Base-by-base conservation (phyloP, 2,797 vertebrate species). In the Graptemys geographica region DNA sequence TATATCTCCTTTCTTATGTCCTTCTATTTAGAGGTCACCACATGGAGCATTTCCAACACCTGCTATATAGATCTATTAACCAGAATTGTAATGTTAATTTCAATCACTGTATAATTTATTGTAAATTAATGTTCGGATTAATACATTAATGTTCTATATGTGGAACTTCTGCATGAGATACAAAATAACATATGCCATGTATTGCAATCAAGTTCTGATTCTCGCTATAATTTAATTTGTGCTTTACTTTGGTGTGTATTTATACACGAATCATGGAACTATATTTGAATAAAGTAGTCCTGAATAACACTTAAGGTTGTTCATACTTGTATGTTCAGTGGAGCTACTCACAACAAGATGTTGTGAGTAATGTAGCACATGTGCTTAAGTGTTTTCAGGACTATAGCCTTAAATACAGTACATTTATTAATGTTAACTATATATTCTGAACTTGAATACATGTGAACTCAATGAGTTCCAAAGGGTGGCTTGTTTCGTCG, bases 401-500 rank as follows among this genome's bases (percentile, higher is more conserved):
- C 15, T 92, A 8, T 86, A 92, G 15, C 52, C 6, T 10, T 80
- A 82, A 72, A n/a, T 37, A 84, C 31, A n/a, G 10, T 1, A 1
- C n/a, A 21, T 37, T 91, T 76, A 47, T 90, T 33, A n/a, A 47
- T 41, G 85, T 55, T 88, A 79, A 55, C 53, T 59, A 3, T 78
- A 25, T 81, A 69, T 76, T 31, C 44, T 86, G 55, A 91, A 49
- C 12, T 87, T 69, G 51, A 2, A 1, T 33, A n/a, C n/a, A 55
- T 95, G 62, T 81, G 80, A 95, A 94, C 78, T 92, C 52, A 49
- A 92, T 78, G 13, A 92, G 4, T 86, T 92, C 47, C 0, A 0
- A 41, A 33, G 18, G 49, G 89, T 92, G 84, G 53, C 59, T 84
- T 91, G 53, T 88, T 94, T 96, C 49, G 91, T 59, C 51, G 80